A percentile compares a stretch with the other conserved stretches of the same genome.
Conservation (phyloP, 1,140 invertebrate species). For the Drosophila santomea region DNA sequence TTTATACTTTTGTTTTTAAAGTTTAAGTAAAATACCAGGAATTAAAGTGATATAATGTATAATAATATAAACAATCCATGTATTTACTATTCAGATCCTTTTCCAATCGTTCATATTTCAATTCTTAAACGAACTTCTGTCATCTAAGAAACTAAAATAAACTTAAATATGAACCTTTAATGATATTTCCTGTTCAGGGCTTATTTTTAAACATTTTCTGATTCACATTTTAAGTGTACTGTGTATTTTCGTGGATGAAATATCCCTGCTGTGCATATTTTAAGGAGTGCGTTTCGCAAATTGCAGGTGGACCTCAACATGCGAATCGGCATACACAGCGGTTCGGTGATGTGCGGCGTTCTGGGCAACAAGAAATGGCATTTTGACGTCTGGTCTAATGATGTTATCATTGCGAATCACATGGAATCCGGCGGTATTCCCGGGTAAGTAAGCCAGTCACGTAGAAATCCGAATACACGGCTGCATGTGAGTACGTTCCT, state of each 20-base stretch:
- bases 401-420: constrained; percentile 98
- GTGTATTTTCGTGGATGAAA: neutral
- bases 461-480: constrained; percentile 16
- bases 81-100: too few species aligned
- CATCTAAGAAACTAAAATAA: too few species aligned
- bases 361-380: constrained; percentile 97
- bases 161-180: too few species aligned
- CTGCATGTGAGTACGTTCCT: constrained; percentile 22
- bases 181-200: too few species aligned
- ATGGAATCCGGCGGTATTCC: constrained; percentile 98
- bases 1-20: too few species aligned
- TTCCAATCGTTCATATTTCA: too few species aligned
- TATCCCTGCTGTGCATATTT: constrained; percentile 38
- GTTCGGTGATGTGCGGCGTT: constrained; percentile 96
- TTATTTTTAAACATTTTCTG: too few species aligned
- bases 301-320: constrained; percentile 95
- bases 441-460: constrained; percentile 88
- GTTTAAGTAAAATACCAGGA: too few species aligned
- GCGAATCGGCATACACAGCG: constrained; percentile 98
- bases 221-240: too few species aligned
- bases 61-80: too few species aligned
- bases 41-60: too few species aligned
- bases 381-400: constrained; percentile 99
- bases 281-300: constrained; percentile 18
- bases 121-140: too few species aligned